phyloP scores from a whole-genome alignment of 2,113 vertebrate genomes.

The Prunella fulvescens region DNA sequence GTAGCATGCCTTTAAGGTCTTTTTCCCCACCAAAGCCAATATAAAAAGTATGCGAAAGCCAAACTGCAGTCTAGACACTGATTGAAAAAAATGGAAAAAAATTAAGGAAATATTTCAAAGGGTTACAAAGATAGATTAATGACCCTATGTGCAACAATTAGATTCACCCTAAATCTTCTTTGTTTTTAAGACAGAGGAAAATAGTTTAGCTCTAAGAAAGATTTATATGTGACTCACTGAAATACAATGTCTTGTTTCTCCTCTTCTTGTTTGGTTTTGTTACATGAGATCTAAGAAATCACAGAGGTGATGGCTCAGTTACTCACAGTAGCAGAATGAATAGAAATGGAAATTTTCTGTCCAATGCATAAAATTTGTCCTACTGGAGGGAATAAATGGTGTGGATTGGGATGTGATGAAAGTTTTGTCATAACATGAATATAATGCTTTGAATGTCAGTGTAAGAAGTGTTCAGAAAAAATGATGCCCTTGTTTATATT shows the following conservation, averaged over 20 bases:
- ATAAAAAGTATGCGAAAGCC: neutral
- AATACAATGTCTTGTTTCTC: neutral
- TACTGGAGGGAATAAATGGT: neutral
- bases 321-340: neutral
- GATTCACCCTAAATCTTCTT: neutral
- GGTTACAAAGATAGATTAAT: neutral
- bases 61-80: neutral
- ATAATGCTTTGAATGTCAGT: neutral
- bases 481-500: neutral
- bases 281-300: neutral
- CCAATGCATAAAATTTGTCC: neutral
- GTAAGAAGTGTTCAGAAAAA: neutral
- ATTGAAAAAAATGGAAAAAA: neutral
- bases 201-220: neutral
- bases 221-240: neutral
- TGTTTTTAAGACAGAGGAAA: neutral
- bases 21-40: neutral
- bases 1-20: neutral
- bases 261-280: neutral
- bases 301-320: neutral
- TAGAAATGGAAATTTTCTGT: neutral
- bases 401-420: neutral
- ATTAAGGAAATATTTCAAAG: neutral
- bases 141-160: neutral
- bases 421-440: neutral